Base-by-base conservation (phyloP, 35 echinoderm and acorn worm genomes). In the Acanthaster planci region DNA sequence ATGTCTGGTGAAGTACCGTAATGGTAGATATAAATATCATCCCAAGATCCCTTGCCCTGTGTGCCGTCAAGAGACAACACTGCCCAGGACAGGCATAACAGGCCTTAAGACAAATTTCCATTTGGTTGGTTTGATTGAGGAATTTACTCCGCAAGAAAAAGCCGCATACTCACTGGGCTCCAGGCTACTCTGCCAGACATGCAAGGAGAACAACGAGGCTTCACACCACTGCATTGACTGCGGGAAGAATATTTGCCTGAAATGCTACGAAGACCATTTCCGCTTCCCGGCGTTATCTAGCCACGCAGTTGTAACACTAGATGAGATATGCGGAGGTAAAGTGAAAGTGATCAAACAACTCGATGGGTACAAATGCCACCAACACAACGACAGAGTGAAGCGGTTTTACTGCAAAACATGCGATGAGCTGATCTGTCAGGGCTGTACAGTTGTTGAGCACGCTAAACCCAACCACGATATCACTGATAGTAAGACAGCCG, bases 51-150 rank as follows among this genome's bases (percentile, higher is more conserved):
- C 23, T 32, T 90, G 88, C 44, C 88, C 88, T 1, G 67, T 38
- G 18, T 90, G 88, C 37, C 67, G 81, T 23, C 55, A 59, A 38
- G 32, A 55, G 17, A 77, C 9, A 32, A 40, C 84, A 35, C 67
- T 81, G 7, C 15, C 31, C 4, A 4, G 12, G 42, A 6, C 42
- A n/a, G 51, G 52, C 6, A 76, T 64, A 14, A 8, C 78, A 5
- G 81, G 68, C 51, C 53, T 90, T 37, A 81, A 81, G 17, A 77
- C 51, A 22, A 90, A 90, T 67, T 90, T 89, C 58, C 57, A 78
- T 21, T 16, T 89, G 23, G 82, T 54, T 37, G 83, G 52, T 56
- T n/a, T 89, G 10, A 84, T 90, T 50, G 88, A 90, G 35, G 77
- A 68, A 26, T 68, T 68, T 15, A 27, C 1, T 22, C 23, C 29